Base-by-base conservation (phyloP, 2,113 vertebrate species). In the Theristicus caerulescens region DNA sequence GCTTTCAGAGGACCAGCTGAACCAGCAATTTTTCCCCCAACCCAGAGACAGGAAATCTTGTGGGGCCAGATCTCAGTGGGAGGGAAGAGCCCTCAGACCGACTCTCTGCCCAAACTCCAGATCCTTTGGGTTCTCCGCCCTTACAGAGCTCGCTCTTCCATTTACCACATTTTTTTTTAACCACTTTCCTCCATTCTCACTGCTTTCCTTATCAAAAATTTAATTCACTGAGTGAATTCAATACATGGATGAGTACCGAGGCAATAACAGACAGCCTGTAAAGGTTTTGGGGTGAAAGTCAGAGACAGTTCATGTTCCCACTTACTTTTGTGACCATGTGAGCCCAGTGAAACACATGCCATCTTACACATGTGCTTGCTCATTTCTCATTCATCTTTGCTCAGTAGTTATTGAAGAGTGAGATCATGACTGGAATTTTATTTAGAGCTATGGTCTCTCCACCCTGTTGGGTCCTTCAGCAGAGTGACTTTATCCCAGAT, bases 371-470 rank as follows among this genome's bases (percentile, higher is more conserved):
- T 89, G 85, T 19, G 47, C 93, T 91, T 76, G 76, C 79, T 90
- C 42, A 38, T 88, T 95, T 66, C 93, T 90, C 81, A 59, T 96
- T 88, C 74, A 15, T 94, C 90, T 81, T 69, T 93, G 64, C 74
- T 95, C 93, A 80, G 88, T 67, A 73, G 83, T 93, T 77, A 57
- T 20, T 77, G 77, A 81, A 74, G 93, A 93, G 27, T 97, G 97
- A 96, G 94, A 82, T 96, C 95, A 96, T 96, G 86, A 62, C 90
- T 96, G 94, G 93, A 91, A 86, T 79, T 79, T 89, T 73, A 79
- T 93, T 96, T 93, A 46, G 73, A 93, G 55, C 80, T 66, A 3
- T 42, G 36, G 14, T 89, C 94, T 82, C 91, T 90, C 93, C 83
- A 34, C 96, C 95, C 93, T 82, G 65, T 55, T 94, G 90, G 38